A percentile compares a stretch with the other conserved stretches of the same genome.
These are phyloP conservation scores for Augiades crinisus DNA, from an alignment of 2,888 invertebrate genomes.

Conservation along the genomic window DNA sequence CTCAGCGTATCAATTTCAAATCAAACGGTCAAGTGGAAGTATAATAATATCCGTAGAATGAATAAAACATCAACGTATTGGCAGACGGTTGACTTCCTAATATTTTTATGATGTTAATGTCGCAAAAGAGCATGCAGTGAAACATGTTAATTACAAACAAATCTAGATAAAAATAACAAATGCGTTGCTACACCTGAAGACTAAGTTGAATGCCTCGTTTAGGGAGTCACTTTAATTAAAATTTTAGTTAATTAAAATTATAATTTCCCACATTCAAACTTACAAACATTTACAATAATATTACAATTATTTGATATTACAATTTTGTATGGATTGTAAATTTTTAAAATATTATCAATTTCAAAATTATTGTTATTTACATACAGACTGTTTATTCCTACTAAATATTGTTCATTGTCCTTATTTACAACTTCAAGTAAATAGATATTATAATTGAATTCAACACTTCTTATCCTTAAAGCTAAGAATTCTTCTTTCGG, in stretches of 20 bases:
- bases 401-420: constrained; percentile 43
- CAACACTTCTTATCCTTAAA: constrained; percentile 51
- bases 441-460: constrained; percentile 57
- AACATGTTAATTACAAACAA: no score
- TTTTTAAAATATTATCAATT: constrained; percentile 47
- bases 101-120: no score
- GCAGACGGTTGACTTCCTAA: no score
- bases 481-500: constrained; percentile 52
- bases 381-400: constrained; percentile 55
- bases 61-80: no score
- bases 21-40: no score
- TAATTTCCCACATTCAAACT: constrained; percentile 53
- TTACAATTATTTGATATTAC: constrained; percentile 43
- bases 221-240: no score
- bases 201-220: no score
- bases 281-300: constrained; percentile 61
- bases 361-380: constrained; percentile 43
- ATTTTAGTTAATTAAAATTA: background rate
- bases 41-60: no score
- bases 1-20: no score
- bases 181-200: no score
- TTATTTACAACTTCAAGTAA: constrained; percentile 49
- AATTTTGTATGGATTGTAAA: constrained; percentile 58
- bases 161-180: no score
- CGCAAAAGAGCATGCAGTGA: no score